Conservation (phyloP, 2,888 invertebrate genomes). For the Conchocele bisecta region DNA sequence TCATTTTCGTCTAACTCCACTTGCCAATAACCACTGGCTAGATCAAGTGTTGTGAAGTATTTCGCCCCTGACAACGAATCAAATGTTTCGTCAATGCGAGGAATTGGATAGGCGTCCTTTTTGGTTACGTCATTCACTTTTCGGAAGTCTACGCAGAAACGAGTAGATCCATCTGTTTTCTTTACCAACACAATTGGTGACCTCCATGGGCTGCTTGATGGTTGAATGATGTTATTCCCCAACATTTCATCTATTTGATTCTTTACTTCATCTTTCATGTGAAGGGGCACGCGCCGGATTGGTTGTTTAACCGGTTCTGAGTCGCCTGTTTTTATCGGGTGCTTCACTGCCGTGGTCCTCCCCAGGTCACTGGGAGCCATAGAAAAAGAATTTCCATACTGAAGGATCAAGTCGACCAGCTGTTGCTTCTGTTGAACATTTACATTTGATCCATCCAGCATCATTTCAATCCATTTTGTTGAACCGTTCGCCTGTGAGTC, state of each 20-base stretch:
- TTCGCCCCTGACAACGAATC: constrained; percentile 6
- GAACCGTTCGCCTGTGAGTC: no score
- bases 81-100: not conserved
- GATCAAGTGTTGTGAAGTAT: constrained; percentile 4
- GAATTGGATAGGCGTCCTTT: constrained; percentile 8
- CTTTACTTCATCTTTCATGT: not conserved
- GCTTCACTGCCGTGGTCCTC: constrained; percentile 28
- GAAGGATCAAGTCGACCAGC: no score
- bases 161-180: constrained; percentile 3
- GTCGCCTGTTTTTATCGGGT: constrained; percentile 40
- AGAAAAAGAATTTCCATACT: no score
- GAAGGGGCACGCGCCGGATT: constrained; percentile 21
- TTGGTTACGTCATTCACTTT: not conserved
- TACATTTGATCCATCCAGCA: no score
- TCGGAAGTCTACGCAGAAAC: constrained; percentile 6
- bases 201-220: constrained; percentile 1
- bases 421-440: no score
- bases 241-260: constrained; percentile 4
- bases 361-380: no score
- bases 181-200: not conserved
- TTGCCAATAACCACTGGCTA: constrained; percentile 14
- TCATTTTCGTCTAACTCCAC: constrained; percentile 3
- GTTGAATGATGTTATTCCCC: not conserved
- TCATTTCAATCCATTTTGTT: no score
- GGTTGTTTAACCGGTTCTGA: constrained; percentile 45